Percentiles rank a stretch among this genome's conserved stretches.
Conservation (phyloP, 1,140 invertebrate genomes). For the Ooceraea biroi region DNA sequence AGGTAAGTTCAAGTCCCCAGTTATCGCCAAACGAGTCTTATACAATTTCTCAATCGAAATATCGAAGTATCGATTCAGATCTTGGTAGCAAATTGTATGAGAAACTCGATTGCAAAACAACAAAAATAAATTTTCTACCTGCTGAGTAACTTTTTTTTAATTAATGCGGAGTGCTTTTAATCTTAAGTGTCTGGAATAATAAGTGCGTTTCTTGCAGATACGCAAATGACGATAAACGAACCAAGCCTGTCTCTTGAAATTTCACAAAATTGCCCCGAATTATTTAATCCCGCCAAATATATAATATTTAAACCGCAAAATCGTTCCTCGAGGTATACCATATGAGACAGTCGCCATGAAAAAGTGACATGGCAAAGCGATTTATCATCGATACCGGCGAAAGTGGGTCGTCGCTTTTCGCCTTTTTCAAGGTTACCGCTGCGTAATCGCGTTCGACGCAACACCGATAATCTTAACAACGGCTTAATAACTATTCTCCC, state of each 20-base stretch:
- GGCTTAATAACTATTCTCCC: slow-evolving; percentile 13
- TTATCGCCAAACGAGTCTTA: neutral
- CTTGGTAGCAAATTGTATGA: no score
- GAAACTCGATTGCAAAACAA: no score
- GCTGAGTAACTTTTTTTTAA: no score
- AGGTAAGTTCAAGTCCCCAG: neutral
- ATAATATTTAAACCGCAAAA: slow-evolving; percentile 13
- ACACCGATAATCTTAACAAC: slow-evolving; percentile 10
- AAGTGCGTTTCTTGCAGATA: no score
- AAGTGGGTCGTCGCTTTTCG: slow-evolving; percentile 40
- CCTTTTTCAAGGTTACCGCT: slow-evolving; percentile 21
- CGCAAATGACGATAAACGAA: no score
- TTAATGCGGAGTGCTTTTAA: no score
- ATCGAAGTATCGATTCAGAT: no score
- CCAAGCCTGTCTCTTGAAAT: no score
- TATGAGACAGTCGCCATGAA: neutral
- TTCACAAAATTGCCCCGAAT: no score
- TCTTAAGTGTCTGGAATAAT: no score
- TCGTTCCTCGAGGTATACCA: neutral
- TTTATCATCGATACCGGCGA: slow-evolving; percentile 33
- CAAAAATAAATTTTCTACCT: no score
- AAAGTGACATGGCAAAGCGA: slow-evolving; percentile 6
- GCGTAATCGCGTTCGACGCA: neutral
- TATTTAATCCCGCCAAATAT: neutral
- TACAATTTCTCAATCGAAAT: no score